Base-by-base conservation (phyloP, 2,888 invertebrate species). In the Xylota sylvarum region DNA sequence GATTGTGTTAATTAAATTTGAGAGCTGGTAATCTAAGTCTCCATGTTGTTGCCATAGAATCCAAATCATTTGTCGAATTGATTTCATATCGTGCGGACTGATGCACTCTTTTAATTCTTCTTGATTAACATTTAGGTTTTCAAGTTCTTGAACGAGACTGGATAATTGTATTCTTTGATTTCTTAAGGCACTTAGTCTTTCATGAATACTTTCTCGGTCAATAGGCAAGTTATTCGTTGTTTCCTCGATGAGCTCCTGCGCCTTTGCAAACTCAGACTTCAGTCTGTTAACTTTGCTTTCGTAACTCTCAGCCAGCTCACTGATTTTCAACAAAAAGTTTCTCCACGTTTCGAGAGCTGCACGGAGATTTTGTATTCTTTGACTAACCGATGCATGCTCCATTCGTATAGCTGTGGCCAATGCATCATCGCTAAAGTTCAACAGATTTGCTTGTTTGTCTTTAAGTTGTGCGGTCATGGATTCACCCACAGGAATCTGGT, bases 31-130 rank as follows among this genome's bases (percentile, higher is more conserved):
- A 89, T 97, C 96, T 2, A 97, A 92, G 89, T 97, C 97, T 0
- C 95, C 95, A 88, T 97, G 95, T 89, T 96, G 96, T 90, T 97
- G 97, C 92, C 95, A 94, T 69, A 97, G 92, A 82, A 97, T 94
- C 95, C 97, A 96, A 86, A 96, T 94, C 88, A 95, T 94, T 90
- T 97, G 97, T 88, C 95, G 95, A 60, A 97, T 94, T 12, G 95
- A 93, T 90, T 97, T 96, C 92, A 97, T 96, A 90, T 98, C 97
- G 58, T 95, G 95, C 0, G 97, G 97, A 91, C 96, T 97, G 5
- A 97, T 94, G 89, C 96, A 96, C 90, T 97, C 97, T 89, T 97
- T 96, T 3, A 98, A 93, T 91, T 97, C 96, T 91, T 97, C 97
- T 89, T 97, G 96, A 35, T 95, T 95, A 0, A 96, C 95, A 52